Evolutionary conservation across 2,888 invertebrate genomes (phyloP), one percentile per base, ranked within the genome.

Genomic region (Phania funesta): DNA sequence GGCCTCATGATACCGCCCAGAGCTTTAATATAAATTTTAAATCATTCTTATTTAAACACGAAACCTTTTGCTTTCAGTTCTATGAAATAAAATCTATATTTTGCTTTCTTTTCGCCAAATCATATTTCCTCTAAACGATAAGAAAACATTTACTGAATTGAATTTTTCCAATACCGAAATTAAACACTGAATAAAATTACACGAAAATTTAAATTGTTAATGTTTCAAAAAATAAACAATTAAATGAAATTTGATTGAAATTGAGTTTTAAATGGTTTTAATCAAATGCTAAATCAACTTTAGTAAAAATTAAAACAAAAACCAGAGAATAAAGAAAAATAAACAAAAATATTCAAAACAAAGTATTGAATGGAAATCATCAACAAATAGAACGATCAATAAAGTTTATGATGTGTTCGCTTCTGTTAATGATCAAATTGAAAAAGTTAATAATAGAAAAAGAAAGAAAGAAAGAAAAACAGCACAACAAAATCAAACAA

Each of bases 191-290:
- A 65, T 54, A 16, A 65, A 54, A 76, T 62, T 58, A 3, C 24
- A 38, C n/a, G 44, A 50, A 65, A 48, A 60, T 70, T 75, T n/a
- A 65, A 75, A 58, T 80, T 74, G 56, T 78, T 74, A 56, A 74
- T 82, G 41, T 68, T 68, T 70, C 64, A 54, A 38, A 22, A 82
- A 82, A 82, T 82, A 82, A 82, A 82, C 77, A 82, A 70, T 58
- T 35, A 38, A 77, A 44, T 35, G 54, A 50, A 68, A 64, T 58
- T 78, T 82, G 78, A 82, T 82, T 64, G 82, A 82, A 70, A 82
- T 78, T 82, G 67, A 77, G 56, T 50, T 74, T 77, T 74, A 58
- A 68, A 73, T 77, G 77, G 73, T 73, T 78, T 74, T 29, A 78
- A 77, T 82, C 81, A 82, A 71, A 81, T 58, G 58, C 44, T 44